Base-by-base conservation (phyloP, 2,888 invertebrate genomes). In the Arctia plantaginis region DNA sequence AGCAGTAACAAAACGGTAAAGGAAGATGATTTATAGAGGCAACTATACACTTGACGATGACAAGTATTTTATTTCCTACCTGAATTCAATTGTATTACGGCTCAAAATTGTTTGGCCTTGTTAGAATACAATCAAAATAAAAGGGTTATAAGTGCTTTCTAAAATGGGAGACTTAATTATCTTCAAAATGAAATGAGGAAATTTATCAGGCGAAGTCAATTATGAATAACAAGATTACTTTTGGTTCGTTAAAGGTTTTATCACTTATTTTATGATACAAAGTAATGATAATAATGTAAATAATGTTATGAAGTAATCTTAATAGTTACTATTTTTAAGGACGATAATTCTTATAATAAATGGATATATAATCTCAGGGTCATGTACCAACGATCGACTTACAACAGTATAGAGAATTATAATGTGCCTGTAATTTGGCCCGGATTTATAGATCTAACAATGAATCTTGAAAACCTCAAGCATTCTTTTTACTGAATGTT, bases 21-120 rank as follows among this genome's bases (percentile, higher is more conserved):
- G 4, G 12, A 20, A 18, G 68, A 69, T 90, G 91, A 91, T 86
- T 90, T 88, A 91, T 84, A 15, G 30, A 59, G 1, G 59, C 13
- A 55, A 55, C 27, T 15, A 59, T 3, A 27, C 1, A 1, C 15
- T 27, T 23, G 35, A 33, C 35, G 10, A 39, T n/a, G 39, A n/a
- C n/a, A 71, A 33, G 33, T 66, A 72, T 74, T 73, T 73, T 70
- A 80, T 76, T 80, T 74, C 73, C 15, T 72, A 39, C 62, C 62
- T 62, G 30, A 62, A 62, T 69, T 27, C 27, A 39, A 59, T 39
- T 55, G 67, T 20, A 68, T 27, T 70, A 77, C 4, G 69, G 47
- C n/a, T 6, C 33, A 73, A 68, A 69, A 47, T 72, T 30, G 41
- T 30, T 51, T 81, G 67, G 13, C 39, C 15, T 3, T 39, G 4